Evolutionary conservation across 2,888 invertebrate genomes (phyloP), one percentile per base, ranked within the genome.

Genomic region (Meiosimyza platycephala): DNA sequence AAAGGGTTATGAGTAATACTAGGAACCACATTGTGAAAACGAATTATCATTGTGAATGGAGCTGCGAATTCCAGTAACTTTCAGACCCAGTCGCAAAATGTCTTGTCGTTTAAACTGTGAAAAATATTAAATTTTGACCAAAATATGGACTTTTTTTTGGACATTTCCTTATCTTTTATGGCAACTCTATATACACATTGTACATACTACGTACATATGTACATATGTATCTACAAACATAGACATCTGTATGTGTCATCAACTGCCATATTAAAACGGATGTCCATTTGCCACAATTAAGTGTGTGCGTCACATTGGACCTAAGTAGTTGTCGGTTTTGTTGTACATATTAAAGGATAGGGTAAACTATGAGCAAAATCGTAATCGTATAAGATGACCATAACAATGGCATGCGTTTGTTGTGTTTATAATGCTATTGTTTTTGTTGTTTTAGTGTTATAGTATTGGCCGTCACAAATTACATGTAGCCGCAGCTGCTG

Each of bases 251-350:
- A 50, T 62, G 62, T 69, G 62, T 69, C 69, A 69, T 69, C 69
- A 62, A 52, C 40, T 69, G 69, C 16, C 69, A 69, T 16, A 69
- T 69, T 62, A 60, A 48, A 69, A 60, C 69, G 60, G 69, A 60
- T 69, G 62, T 62, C 52, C 62, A 69, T 69, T 69, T 69, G 60
- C 69, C 60, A 55, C 62, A 69, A 69, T 69, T 69, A 69, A 62
- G 60, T 69, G 69, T 40, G 40, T 62, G 60, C 62, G 62, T 68
- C 69, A 62, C 50, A 62, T 52, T 69, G 69, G 18, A 47, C 51
- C 50, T 62, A 69, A 69, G 69, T 69, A 52, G 50, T n/a, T 22
- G 4, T 67, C 33, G 18, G 54, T 66, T 15, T 54, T 66, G 65
- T 13, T 55, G 33, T 33, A 18, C 9, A 6, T 11, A 48, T 9